Evolutionary conservation across 2,797 vertebrate species (phyloP), one percentile per base, ranked within the genome.

Genomic region (Knipowitschia caucasica): DNA sequence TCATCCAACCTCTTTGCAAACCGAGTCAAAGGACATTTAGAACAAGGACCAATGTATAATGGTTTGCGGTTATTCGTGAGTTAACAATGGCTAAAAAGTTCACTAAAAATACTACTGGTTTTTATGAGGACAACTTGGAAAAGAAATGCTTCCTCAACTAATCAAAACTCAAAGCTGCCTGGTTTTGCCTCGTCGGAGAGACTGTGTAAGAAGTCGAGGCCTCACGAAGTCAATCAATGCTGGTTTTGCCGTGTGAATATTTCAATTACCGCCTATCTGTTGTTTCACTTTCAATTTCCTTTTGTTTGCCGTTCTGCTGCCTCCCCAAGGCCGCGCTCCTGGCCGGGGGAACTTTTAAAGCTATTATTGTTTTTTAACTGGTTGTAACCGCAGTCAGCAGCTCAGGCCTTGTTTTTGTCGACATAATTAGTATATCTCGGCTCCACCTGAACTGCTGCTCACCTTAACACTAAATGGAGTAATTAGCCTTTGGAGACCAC

Each of bases 401-500:
- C 1, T 0, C 12, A 0, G 43, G 29, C 45, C 62, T 60, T 64
- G 46, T 69, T 71, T 73, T 66, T 59, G 49, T 64, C 14, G 12
- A 56, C 36, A 61, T 80, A 73, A 80, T 77, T 75, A 54, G 46
- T 67, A 53, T 36, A 65, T 38, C 27, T 65, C 50, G 40, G 61
- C 64, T 59, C 29, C 18, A 64, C 55, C 72, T 72, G 52, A 72
- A 70, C 52, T 56, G 57, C 57, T 51, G 56, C 60, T 61, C 62
- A 71, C 75, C 73, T 69, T 46, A 70, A 74, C 58, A 44, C 72
- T 80, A 78, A 82, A 63, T 64, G 38, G 54, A 72, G 63, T 78
- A 82, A 82, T 80, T 71, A 78, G 65, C 70, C 72, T 67, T 54
- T 57, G 50, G 66, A 78, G 77, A 78, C 64, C 59, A 64, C 29